These are phyloP conservation scores for Cuculus canorus DNA, from an alignment of 2,797 vertebrate genomes.

Conservation along the genomic window DNA sequence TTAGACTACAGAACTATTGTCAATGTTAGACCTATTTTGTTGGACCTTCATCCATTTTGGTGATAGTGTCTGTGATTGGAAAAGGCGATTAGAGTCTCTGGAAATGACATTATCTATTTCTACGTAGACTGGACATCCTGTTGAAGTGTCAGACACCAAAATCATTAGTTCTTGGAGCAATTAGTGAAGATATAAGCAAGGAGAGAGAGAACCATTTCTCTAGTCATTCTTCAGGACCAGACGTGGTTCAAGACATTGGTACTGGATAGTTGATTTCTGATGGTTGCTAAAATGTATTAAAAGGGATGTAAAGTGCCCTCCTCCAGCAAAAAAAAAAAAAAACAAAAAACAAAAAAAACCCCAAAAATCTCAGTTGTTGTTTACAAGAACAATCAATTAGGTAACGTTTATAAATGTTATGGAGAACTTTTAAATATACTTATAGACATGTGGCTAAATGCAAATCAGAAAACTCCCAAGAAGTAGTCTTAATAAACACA, in stretches of 20 bases:
- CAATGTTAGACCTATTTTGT: neutral
- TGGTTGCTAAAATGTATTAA: neutral
- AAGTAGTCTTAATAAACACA: neutral
- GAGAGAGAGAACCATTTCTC: neutral
- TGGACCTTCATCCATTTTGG: neutral
- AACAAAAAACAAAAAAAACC: too few species aligned
- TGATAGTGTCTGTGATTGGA: neutral
- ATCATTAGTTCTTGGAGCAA: neutral
- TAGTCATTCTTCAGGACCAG: neutral
- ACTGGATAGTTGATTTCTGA: neutral
- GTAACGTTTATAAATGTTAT: neutral
- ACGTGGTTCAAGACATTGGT: neutral
- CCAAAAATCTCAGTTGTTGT: neutral
- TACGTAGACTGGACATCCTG: neutral
- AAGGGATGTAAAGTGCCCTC: neutral
- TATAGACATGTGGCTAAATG: neutral
- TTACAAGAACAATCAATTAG: neutral
- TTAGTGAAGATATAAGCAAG: neutral
- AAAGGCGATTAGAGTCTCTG: neutral
- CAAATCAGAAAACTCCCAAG: neutral
- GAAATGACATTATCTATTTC: neutral
- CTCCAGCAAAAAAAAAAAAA: neutral
- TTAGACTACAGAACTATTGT: neutral
- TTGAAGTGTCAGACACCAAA: neutral
- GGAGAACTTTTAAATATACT: neutral